A percentile compares a stretch with the other conserved stretches of the same genome.
Evolutionary conservation across 2,113 vertebrate genomes (phyloP).

Genomic region (Dendropsophus ebraccatus): DNA sequence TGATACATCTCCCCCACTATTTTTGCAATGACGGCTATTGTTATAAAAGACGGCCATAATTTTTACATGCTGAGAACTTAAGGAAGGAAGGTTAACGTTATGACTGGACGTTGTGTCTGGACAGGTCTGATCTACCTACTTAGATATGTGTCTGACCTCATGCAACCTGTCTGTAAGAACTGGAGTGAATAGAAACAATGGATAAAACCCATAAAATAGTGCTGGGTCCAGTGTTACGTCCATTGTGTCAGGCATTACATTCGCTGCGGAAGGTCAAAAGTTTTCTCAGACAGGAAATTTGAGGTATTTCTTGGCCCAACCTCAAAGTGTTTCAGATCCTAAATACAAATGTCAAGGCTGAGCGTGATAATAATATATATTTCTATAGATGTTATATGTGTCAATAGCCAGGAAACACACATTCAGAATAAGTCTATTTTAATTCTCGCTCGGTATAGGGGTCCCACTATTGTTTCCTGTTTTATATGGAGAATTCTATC

Average conservation of each 20-base stretch:
- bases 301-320: slow-evolving; percentile 30
- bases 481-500: slow-evolving; percentile 20
- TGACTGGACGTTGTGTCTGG: no score
- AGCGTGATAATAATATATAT: neutral
- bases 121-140: no score
- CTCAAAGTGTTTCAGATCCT: neutral
- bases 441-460: neutral
- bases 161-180: neutral
- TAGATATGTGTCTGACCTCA: neutral
- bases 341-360: slow-evolving; percentile 42
- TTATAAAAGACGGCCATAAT: no score
- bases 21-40: no score
- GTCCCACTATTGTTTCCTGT: slow-evolving; percentile 27
- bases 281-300: slow-evolving; percentile 28
- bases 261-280: slow-evolving; percentile 30
- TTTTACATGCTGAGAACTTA: no score
- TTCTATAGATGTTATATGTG: neutral
- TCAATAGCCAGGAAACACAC: slow-evolving; percentile 23
- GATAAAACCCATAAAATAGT: neutral
- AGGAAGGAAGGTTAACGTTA: no score
- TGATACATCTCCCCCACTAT: no score
- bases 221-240: neutral
- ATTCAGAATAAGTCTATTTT: slow-evolving; percentile 16
- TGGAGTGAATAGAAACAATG: neutral
- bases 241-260: slow-evolving; percentile 5